These are phyloP conservation scores for Zosterops pallidus DNA, from an alignment of 2,113 vertebrate species.

Conservation along the genomic window DNA sequence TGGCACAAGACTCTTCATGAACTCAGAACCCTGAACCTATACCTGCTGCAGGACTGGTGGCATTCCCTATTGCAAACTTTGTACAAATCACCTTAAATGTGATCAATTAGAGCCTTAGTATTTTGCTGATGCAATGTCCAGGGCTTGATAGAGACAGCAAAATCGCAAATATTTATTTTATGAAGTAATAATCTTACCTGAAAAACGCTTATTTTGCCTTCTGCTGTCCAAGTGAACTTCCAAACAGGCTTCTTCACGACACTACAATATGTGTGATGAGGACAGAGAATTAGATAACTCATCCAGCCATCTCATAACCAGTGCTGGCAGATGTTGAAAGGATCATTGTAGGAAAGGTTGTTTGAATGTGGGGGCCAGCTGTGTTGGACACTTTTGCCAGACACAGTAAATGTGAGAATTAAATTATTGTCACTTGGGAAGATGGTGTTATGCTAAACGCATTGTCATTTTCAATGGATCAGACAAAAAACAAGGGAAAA, in stretches of 20 bases:
- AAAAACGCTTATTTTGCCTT: constrained; percentile 7
- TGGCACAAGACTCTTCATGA: not conserved
- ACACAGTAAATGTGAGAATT: not conserved
- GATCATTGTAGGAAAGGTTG: not conserved
- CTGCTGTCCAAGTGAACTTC: constrained; percentile 50
- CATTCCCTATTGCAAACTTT: not conserved
- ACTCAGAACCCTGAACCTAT: not conserved
- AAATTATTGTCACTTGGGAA: not conserved
- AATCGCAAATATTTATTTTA: not conserved
- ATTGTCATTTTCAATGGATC: not conserved
- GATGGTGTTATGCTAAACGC: not conserved
- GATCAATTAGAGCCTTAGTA: not conserved
- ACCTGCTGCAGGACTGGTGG: not conserved
- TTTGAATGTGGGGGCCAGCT: not conserved
- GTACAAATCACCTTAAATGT: not conserved
- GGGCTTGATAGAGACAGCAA: not conserved
- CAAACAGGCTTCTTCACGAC: constrained; percentile 58
- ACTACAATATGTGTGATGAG: not conserved
- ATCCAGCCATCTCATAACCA: not conserved
- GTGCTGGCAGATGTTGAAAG: not conserved
- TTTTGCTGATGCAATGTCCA: not conserved
- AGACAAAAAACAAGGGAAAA: not conserved
- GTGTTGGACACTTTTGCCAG: not conserved
- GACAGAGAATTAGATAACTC: not conserved
- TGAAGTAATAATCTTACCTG: constrained; percentile 11